These are phyloP conservation scores for Natator depressus DNA, from an alignment of 2,113 vertebrate species.

Conservation along the genomic window DNA sequence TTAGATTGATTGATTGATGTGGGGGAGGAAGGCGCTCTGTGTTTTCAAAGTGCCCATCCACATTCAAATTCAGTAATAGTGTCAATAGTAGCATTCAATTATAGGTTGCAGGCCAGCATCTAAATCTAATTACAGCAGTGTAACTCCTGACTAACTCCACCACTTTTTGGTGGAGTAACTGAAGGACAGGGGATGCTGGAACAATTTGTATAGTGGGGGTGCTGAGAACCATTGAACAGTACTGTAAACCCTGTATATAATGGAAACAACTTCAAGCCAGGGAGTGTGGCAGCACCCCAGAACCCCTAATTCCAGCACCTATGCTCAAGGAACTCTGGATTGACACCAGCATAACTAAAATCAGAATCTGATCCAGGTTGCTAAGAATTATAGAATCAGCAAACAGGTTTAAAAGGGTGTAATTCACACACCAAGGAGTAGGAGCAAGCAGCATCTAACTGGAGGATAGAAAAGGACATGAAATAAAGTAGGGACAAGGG, in stretches of 20 bases:
- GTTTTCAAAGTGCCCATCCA: not conserved
- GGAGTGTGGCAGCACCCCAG: no score
- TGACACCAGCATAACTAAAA: slow-evolving; percentile 31
- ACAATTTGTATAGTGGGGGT: no score
- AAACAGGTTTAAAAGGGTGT: slow-evolving; percentile 3
- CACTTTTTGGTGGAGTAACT: slow-evolving; percentile 1
- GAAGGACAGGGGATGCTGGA: no score
- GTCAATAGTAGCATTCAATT: not conserved
- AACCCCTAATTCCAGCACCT: no score
- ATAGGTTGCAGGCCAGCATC: not conserved
- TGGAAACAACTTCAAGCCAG: no score
- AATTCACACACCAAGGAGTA: slow-evolving; percentile 1
- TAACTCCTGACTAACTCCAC: not conserved
- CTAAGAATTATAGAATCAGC: slow-evolving; percentile 9
- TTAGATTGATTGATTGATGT: no score
- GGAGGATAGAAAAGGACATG: slow-evolving; percentile 1
- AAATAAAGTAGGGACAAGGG: not conserved
- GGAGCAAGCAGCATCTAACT: not conserved
- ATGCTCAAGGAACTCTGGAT: slow-evolving; percentile 7
- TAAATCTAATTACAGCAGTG: not conserved
- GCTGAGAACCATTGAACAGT: no score
- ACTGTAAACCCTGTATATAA: no score
- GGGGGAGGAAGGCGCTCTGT: not conserved
- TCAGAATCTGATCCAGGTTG: slow-evolving; percentile 16
- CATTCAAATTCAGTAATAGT: not conserved